These are phyloP conservation scores for Pelagia noctiluca DNA, from an alignment of 30 jellyfish, hydroid and myxozoan genomes.

Conservation along the genomic window DNA sequence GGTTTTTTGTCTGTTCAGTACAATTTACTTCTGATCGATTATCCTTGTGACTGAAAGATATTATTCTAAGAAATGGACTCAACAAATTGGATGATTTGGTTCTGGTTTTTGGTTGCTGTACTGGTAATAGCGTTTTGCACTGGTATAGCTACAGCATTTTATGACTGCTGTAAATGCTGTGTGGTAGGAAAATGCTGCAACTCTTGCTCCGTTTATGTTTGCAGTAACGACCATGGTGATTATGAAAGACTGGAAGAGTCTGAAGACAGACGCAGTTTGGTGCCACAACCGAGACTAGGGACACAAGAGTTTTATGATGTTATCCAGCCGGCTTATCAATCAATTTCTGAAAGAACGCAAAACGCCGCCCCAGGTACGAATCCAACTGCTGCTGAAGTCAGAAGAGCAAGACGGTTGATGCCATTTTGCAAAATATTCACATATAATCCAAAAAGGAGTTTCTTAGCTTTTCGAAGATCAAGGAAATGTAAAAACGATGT, in stretches of 20 bases:
- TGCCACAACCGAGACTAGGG: too few species aligned
- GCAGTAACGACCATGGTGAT: too few species aligned
- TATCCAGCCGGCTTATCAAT: too few species aligned
- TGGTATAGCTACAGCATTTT: conserved; percentile 10
- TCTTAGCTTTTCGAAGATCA: conserved; percentile 13
- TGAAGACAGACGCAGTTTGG: too few species aligned
- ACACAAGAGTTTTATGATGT: too few species aligned
- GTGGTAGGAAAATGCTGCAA: not conserved
- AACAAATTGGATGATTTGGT: not conserved
- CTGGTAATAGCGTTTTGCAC: conserved; percentile 2
- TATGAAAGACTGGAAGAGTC: too few species aligned
- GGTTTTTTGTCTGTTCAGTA: too few species aligned
- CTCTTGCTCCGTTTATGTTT: too few species aligned
- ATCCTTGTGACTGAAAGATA: not conserved
- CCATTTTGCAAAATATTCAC: conserved; percentile 38
- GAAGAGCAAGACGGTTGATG: conserved; percentile 24
- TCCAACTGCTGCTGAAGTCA: conserved; percentile 7
- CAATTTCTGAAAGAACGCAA: too few species aligned
- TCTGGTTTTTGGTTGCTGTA: conserved; percentile 41
- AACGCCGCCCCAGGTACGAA: conserved; percentile 12
- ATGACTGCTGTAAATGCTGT: conserved; percentile 16
- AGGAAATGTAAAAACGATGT: conserved; percentile 42
- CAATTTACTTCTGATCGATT: too few species aligned
- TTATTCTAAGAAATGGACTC: conserved; percentile 15
- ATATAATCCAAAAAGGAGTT: not conserved